Conservation (phyloP, 2,113 vertebrate species). For the Nothobranchius kuhntae region DNA sequence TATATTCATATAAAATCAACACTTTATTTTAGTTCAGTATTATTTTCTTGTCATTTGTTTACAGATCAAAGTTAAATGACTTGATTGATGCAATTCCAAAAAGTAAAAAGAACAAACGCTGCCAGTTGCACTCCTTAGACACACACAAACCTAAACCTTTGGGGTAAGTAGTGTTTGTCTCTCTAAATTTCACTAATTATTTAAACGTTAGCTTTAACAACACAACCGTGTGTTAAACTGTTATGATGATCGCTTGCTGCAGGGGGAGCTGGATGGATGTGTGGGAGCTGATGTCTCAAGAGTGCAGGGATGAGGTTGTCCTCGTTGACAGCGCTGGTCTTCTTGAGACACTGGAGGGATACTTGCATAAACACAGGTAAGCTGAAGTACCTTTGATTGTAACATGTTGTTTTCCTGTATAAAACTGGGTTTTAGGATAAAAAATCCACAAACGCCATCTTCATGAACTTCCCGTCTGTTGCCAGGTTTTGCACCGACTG, state of each 20-base stretch:
- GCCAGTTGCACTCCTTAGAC: slow-evolving; percentile 96
- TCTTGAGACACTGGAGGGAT: slow-evolving; percentile 94
- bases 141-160: slow-evolving; percentile 96
- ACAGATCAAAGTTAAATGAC: slow-evolving; percentile 93
- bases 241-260: slow-evolving; percentile 37
- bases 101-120: slow-evolving; percentile 99
- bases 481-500: slow-evolving; percentile 95
- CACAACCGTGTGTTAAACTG: not conserved
- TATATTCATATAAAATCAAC: too few species aligned
- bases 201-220: not conserved
- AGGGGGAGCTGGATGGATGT: slow-evolving; percentile 99
- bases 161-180: slow-evolving; percentile 84
- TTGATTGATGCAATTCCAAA: slow-evolving; percentile 98
- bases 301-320: slow-evolving; percentile 97
- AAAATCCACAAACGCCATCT: not conserved
- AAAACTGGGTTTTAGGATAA: not conserved
- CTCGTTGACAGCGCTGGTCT: slow-evolving; percentile 93
- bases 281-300: slow-evolving; percentile 98
- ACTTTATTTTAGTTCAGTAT: not conserved
- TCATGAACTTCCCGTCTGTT: not conserved
- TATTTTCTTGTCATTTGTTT: not conserved
- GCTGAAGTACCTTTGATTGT: not conserved
- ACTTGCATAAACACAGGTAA: slow-evolving; percentile 95
- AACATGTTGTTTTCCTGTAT: not conserved
- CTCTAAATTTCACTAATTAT: not conserved